A percentile compares a stretch with the other conserved stretches of the same genome.
Conservation (phyloP, 1,140 invertebrate species). For the Maconellicoccus hirsutus region DNA sequence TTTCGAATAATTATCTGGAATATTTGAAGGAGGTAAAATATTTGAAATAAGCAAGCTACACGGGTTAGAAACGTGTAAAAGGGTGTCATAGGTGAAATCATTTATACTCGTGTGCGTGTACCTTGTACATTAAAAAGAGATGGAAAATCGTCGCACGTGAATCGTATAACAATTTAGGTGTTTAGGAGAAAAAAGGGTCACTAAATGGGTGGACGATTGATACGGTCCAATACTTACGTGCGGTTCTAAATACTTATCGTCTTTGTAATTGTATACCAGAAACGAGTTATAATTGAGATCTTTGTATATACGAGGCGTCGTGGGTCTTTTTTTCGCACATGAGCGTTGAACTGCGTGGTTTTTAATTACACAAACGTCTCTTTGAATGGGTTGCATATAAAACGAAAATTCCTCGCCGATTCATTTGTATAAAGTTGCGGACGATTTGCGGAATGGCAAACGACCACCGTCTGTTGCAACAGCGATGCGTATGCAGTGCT, state of each 20-base stretch:
- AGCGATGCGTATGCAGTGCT: no score
- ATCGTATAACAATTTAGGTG: neutral
- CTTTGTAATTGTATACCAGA: neutral
- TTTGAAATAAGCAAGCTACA: neutral
- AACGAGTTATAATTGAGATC: no score
- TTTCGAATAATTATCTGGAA: neutral
- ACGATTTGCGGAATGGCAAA: neutral
- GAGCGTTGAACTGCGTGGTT: neutral
- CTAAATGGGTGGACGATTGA: neutral
- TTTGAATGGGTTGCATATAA: neutral
- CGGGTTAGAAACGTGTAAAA: neutral
- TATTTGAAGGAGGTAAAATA: neutral
- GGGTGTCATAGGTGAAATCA: neutral
- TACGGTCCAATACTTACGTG: no score
- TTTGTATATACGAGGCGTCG: neutral
- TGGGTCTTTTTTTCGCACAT: neutral
- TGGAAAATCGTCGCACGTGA: neutral
- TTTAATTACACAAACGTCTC: neutral
- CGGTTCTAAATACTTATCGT: neutral
- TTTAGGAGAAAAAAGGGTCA: neutral
- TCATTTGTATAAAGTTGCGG: neutral
- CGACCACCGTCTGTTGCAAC: neutral
- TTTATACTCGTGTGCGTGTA: neutral
- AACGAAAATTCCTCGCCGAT: neutral
- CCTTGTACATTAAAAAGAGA: no score